Percentiles rank a stretch among this genome's conserved stretches.
phyloP scores from a whole-genome alignment of 2,888 invertebrate genomes.

The Phytoseiulus persimilis region DNA sequence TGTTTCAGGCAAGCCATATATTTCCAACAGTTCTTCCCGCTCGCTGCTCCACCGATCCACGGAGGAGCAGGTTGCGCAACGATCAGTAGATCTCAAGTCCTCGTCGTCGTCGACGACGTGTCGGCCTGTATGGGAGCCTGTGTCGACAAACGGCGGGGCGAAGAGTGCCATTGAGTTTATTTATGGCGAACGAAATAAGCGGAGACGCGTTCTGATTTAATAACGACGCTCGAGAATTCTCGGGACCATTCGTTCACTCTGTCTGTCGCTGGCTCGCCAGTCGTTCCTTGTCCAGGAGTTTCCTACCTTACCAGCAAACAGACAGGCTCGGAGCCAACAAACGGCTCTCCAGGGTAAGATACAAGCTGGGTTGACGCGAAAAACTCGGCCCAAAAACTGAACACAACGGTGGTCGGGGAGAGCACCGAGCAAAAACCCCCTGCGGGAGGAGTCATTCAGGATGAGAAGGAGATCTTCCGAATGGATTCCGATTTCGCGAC shows the following conservation, averaged over 20 bases:
- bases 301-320: neutral
- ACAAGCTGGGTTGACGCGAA: neutral
- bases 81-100: neutral
- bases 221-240: neutral
- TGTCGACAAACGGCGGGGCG: neutral
- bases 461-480: too few species aligned
- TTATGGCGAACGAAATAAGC: neutral
- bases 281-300: neutral
- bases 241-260: neutral
- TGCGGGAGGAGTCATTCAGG: too few species aligned
- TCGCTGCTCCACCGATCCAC: neutral
- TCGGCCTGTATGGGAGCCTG: neutral
- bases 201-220: neutral
- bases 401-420: neutral
- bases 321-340: neutral
- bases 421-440: too few species aligned
- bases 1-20: neutral
- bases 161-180: neutral
- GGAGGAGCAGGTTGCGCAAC: neutral
- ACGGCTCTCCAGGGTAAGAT: conserved; percentile 5
- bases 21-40: neutral
- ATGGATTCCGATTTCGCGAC: too few species aligned
- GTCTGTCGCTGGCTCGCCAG: neutral
- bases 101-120: neutral
- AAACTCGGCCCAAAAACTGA: neutral